These are phyloP conservation scores for Aquatica leii DNA, from an alignment of 2,888 invertebrate genomes.

Conservation along the genomic window DNA sequence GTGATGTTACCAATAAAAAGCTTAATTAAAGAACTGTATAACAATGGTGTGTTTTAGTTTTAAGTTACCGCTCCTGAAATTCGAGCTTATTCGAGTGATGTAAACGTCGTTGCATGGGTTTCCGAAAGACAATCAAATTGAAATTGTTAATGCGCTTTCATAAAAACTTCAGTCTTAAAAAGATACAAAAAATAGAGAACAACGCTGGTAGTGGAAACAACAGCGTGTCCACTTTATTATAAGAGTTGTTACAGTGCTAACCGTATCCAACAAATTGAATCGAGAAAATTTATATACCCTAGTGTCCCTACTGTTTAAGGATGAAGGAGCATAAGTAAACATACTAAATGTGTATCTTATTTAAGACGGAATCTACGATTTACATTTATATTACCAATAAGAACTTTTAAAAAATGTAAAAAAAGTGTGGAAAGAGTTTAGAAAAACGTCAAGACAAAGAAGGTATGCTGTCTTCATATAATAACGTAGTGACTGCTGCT, in stretches of 20 bases:
- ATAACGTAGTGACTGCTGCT: conserved; percentile 16
- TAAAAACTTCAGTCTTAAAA: neutral
- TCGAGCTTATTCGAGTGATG: too few species aligned
- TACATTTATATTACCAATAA: conserved; percentile 4
- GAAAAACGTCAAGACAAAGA: neutral
- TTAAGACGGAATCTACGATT: conserved; percentile 11
- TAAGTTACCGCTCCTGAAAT: too few species aligned
- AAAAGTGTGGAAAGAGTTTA: neutral
- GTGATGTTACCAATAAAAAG: too few species aligned
- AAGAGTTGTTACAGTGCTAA: conserved; percentile 11
- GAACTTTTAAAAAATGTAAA: neutral
- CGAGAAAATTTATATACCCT: conserved; percentile 12
- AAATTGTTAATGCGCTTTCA: neutral
- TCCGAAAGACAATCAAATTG: too few species aligned
- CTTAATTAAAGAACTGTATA: too few species aligned
- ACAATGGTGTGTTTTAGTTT: too few species aligned
- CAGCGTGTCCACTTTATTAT: conserved; percentile 12
- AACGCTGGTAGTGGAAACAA: neutral
- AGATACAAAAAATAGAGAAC: conserved; percentile 7
- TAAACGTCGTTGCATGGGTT: too few species aligned
- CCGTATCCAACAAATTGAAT: conserved; percentile 15
- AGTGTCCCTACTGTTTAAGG: conserved; percentile 7
- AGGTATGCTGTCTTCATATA: conserved; percentile 6
- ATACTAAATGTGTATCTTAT: conserved; percentile 13
- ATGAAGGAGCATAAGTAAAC: conserved; percentile 4